These are phyloP conservation scores for Zoroaster sp. DNA, from an alignment of 53 echinoderm and acorn worm genomes.

Conservation along the genomic window DNA sequence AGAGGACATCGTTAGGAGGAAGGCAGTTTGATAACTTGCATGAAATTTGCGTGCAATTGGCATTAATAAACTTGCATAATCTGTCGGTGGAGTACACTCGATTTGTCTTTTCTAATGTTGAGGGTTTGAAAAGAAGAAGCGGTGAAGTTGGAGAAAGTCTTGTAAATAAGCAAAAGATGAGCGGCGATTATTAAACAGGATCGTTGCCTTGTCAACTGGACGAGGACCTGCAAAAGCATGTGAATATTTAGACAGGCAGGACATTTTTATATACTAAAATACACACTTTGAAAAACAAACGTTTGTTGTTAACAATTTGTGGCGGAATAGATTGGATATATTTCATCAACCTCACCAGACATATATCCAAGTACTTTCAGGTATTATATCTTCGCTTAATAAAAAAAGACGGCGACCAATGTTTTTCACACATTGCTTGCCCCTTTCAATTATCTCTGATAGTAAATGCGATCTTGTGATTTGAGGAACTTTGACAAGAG, in stretches of 20 bases:
- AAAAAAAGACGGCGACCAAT: neutral
- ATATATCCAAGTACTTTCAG: neutral
- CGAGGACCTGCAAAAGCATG: neutral
- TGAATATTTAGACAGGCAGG: neutral
- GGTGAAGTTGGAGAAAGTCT: neutral
- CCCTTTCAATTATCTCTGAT: neutral
- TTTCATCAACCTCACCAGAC: too few relatives aligned
- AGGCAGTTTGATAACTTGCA: too few relatives aligned
- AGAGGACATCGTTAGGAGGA: neutral
- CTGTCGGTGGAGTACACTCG: too few relatives aligned
- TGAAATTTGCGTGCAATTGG: too few relatives aligned
- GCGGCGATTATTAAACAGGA: neutral
- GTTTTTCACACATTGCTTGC: neutral
- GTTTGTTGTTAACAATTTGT: neutral
- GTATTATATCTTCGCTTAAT: neutral
- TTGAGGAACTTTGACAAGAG: neutral
- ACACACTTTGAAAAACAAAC: neutral
- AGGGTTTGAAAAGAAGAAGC: neutral
- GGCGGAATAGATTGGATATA: neutral
- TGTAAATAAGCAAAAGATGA: neutral
- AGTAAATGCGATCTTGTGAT: neutral
- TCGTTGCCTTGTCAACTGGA: neutral
- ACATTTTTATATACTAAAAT: neutral
- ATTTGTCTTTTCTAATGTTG: neutral
- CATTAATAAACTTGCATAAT: too few relatives aligned